These are phyloP conservation scores for Amphipoea lucens DNA, from an alignment of 2,888 invertebrate species.

Conservation along the genomic window DNA sequence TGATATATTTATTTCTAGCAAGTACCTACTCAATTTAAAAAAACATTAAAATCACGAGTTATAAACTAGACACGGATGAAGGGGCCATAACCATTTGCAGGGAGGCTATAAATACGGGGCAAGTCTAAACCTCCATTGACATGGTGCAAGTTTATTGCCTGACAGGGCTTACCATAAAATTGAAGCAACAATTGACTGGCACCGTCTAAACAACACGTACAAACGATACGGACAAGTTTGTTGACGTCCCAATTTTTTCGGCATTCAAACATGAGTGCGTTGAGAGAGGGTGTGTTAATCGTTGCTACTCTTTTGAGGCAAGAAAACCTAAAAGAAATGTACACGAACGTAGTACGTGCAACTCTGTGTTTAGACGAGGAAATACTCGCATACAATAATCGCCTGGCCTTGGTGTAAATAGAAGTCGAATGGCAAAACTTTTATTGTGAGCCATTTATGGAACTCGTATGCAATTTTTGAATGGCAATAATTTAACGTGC, in stretches of 20 bases:
- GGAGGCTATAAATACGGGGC: neutral
- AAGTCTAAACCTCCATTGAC: neutral
- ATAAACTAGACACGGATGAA: no score
- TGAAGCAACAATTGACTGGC: neutral
- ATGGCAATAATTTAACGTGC: no score
- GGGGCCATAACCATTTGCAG: neutral
- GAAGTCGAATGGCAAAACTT: neutral
- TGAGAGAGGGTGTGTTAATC: neutral
- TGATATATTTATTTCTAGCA: neutral
- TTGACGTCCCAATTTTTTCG: neutral
- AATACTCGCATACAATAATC: neutral
- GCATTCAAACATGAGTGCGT: no score
- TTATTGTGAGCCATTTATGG: neutral
- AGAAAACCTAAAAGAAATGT: neutral
- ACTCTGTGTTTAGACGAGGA: neutral
- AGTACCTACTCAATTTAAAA: no score
- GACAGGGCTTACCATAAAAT: neutral
- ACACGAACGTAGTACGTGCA: neutral
- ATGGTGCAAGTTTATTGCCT: neutral
- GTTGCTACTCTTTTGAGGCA: neutral
- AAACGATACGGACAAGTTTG: neutral
- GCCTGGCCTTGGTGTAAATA: neutral
- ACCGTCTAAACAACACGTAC: neutral
- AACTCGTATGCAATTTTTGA: neutral
- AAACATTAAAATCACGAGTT: no score